Percentiles rank a stretch among this genome's conserved stretches.
phyloP scores from a whole-genome alignment of 2,797 vertebrate species.

The Xerus rutilus region DNA sequence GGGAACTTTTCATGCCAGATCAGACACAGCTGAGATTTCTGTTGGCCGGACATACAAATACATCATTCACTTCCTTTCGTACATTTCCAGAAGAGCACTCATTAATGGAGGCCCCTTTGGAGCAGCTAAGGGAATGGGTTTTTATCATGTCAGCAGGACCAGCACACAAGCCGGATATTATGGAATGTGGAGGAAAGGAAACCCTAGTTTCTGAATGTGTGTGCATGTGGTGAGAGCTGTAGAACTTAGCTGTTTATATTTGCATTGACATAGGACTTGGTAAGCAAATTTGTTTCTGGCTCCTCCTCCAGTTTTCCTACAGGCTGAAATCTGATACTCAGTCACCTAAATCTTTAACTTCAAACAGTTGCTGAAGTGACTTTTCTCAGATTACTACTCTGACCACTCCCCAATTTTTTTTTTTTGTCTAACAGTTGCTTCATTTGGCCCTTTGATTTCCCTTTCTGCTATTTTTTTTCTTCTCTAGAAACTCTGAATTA shows the following conservation, averaged over 20 bases:
- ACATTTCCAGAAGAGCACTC: slow-evolving; percentile 55
- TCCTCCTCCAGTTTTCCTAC: neutral
- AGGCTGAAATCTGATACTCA: slow-evolving; percentile 55
- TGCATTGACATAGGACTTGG: slow-evolving; percentile 17
- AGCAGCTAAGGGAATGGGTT: neutral
- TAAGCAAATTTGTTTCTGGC: slow-evolving; percentile 28
- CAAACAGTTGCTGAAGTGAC: neutral
- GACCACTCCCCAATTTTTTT: neutral
- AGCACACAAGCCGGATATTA: neutral
- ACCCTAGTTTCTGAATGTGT: neutral
- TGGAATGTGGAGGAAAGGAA: slow-evolving; percentile 65
- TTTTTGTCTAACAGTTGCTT: slow-evolving; percentile 42
- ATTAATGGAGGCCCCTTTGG: slow-evolving; percentile 21
- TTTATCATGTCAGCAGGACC: slow-evolving; percentile 19
- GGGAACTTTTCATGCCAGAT: slow-evolving; percentile 75
- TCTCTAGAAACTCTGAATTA: slow-evolving; percentile 1
- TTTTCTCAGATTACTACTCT: slow-evolving; percentile 26
- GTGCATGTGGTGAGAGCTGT: neutral
- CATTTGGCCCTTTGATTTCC: neutral
- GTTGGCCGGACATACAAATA: slow-evolving; percentile 70
- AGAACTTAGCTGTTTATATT: slow-evolving; percentile 27
- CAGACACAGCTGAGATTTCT: slow-evolving; percentile 72
- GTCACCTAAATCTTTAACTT: slow-evolving; percentile 52
- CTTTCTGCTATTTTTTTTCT: slow-evolving; percentile 11
- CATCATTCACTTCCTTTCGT: slow-evolving; percentile 69